Percentiles rank a stretch among this genome's conserved stretches.
phyloP scores from a whole-genome alignment of 1,140 invertebrate genomes.

The Vanessa tameamea region DNA sequence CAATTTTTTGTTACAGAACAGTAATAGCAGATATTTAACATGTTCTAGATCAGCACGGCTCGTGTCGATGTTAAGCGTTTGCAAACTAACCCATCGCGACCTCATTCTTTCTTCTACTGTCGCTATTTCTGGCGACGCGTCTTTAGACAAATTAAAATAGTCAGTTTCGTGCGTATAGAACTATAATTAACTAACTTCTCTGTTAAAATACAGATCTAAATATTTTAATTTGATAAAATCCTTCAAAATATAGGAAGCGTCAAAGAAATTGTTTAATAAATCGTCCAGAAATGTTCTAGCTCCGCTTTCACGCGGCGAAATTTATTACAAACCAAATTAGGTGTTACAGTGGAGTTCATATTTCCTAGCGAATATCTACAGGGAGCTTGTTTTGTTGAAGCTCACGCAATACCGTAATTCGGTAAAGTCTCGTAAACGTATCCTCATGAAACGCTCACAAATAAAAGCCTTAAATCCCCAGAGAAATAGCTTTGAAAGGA shows the following conservation, averaged over 20 bases:
- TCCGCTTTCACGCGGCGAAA: slow-evolving; percentile 18
- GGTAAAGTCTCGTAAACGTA: slow-evolving; percentile 17
- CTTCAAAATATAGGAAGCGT: not conserved
- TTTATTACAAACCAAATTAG: slow-evolving; percentile 40
- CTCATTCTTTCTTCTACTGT: slow-evolving; percentile 35
- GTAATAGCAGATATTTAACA: not conserved
- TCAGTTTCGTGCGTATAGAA: slow-evolving; percentile 20
- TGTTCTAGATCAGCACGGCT: not conserved
- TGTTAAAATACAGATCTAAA: not conserved
- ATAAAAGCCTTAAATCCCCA: slow-evolving; percentile 25
- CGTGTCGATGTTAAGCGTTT: slow-evolving; percentile 7
- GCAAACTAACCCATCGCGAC: slow-evolving; percentile 27
- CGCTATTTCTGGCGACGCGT: slow-evolving; percentile 32
- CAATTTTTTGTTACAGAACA: not conserved
- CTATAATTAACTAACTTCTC: slow-evolving; percentile 19
- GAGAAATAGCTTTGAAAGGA: slow-evolving; percentile 30
- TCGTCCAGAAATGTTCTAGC: slow-evolving; percentile 14
- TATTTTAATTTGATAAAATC: not conserved
- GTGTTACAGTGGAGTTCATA: slow-evolving; percentile 34
- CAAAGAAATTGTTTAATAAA: not conserved
- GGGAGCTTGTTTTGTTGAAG: slow-evolving; percentile 7
- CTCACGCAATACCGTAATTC: slow-evolving; percentile 26
- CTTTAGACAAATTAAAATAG: slow-evolving; percentile 28
- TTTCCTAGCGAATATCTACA: slow-evolving; percentile 18
- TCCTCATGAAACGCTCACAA: slow-evolving; percentile 25